phyloP scores from a whole-genome alignment of 2,113 vertebrate species.

The Podiceps cristatus region DNA sequence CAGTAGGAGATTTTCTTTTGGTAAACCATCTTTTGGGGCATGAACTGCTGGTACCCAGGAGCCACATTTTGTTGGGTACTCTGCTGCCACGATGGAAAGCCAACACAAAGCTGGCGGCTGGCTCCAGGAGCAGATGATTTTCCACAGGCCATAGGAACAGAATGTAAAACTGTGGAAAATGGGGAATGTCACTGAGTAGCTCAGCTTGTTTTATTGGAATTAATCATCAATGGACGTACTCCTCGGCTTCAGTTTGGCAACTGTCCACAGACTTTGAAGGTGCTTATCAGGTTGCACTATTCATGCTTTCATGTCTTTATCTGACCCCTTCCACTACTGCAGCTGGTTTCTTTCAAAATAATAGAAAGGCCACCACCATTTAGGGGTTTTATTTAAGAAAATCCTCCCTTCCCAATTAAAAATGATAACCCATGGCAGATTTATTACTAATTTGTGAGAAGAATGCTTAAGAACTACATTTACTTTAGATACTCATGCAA shows the following conservation, averaged over 20 bases:
- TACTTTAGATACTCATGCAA: background rate
- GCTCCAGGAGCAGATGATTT: background rate
- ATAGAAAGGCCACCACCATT: background rate
- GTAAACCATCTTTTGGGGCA: background rate
- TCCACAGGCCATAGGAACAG: background rate
- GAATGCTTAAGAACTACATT: background rate
- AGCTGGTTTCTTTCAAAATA: slow-evolving; percentile 24
- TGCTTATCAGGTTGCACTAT: background rate
- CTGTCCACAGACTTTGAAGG: background rate
- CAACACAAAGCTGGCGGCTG: background rate
- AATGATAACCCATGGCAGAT: background rate
- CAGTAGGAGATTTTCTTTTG: background rate
- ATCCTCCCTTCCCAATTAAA: background rate
- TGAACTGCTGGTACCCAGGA: background rate
- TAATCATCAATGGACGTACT: background rate
- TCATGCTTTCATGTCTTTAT: background rate
- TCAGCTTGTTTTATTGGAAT: background rate
- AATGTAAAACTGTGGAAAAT: background rate
- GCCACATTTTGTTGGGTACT: background rate
- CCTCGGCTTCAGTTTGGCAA: background rate
- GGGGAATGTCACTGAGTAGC: background rate
- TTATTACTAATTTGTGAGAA: background rate
- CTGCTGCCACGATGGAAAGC: background rate
- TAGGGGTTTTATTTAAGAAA: background rate
- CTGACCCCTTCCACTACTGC: background rate